These are phyloP conservation scores for Troilus luridus DNA, from an alignment of 2,888 invertebrate species.

Conservation along the genomic window DNA sequence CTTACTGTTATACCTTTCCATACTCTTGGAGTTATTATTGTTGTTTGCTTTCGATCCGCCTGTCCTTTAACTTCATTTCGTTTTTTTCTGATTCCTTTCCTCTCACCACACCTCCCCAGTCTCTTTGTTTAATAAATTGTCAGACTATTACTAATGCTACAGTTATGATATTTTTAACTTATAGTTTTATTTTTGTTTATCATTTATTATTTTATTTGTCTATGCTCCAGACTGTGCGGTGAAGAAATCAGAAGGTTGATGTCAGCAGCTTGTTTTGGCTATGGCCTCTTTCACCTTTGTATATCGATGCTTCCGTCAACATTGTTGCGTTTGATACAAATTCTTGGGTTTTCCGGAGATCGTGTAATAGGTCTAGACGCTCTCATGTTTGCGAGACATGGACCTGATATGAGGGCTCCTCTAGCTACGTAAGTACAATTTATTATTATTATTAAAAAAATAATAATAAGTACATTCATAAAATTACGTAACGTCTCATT, in stretches of 20 bases:
- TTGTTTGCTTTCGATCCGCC: too few relatives aligned
- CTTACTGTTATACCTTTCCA: too few relatives aligned
- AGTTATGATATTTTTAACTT: too few relatives aligned
- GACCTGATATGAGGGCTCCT: constrained; percentile 78
- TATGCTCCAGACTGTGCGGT: constrained; percentile 69
- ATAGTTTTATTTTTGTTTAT: too few relatives aligned
- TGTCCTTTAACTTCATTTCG: too few relatives aligned
- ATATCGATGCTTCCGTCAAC: constrained; percentile 79
- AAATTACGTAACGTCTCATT: constrained; percentile 65
- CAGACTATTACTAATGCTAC: too few relatives aligned
- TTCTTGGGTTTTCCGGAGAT: constrained; percentile 79
- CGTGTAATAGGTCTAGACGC: constrained; percentile 74
- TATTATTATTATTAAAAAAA: not conserved
- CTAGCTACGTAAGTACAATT: constrained; percentile 74
- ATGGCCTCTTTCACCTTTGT: constrained; percentile 78
- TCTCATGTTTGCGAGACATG: constrained; percentile 75
- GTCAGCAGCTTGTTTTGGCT: constrained; percentile 80
- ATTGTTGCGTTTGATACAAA: constrained; percentile 74
- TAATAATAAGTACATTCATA: not conserved
- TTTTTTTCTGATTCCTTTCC: too few relatives aligned
- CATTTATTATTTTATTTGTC: not conserved
- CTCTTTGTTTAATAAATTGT: too few relatives aligned
- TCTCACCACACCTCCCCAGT: too few relatives aligned
- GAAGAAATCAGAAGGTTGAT: constrained; percentile 75
- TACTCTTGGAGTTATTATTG: too few relatives aligned